Conservation (phyloP, 2,888 invertebrate species). For the Nomada fucata region DNA sequence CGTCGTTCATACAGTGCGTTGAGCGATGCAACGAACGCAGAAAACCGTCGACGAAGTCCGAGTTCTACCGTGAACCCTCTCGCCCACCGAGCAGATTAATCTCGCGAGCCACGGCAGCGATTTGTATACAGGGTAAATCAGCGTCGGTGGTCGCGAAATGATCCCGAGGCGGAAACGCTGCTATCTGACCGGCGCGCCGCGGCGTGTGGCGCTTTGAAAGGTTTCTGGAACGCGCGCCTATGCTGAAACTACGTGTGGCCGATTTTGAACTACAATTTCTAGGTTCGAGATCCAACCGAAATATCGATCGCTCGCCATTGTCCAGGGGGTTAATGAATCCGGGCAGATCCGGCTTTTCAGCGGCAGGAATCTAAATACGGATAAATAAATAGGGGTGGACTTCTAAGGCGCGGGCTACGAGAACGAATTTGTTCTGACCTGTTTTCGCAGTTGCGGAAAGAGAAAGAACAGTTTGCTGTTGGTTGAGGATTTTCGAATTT, state of each 20-base stretch:
- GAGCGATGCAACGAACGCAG: constrained; percentile 8
- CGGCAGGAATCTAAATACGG: constrained; percentile 27
- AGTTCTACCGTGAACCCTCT: background rate
- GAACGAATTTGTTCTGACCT: constrained; percentile 37
- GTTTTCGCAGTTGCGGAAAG: constrained; percentile 16
- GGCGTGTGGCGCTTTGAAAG: constrained; percentile 35
- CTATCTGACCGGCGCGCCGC: too few species aligned
- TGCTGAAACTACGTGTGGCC: constrained; percentile 10
- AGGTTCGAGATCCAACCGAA: background rate
- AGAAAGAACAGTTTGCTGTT: background rate
- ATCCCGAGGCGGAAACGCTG: constrained; percentile 24
- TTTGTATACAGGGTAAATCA: constrained; percentile 33
- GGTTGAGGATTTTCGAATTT: constrained; percentile 10
- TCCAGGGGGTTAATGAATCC: constrained; percentile 25
- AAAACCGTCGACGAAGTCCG: background rate
- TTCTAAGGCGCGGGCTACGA: constrained; percentile 1
- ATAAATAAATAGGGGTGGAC: constrained; percentile 28
- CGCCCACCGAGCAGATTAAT: constrained; percentile 9
- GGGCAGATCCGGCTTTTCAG: constrained; percentile 34
- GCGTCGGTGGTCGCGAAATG: background rate
- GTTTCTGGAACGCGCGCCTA: constrained; percentile 21
- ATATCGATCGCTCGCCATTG: constrained; percentile 45
- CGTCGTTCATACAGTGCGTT: constrained; percentile 9
- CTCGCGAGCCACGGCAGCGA: constrained; percentile 18
- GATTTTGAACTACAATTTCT: constrained; percentile 40